Conservation (phyloP, 2,113 vertebrate species). For the Thunnus thynnus region DNA sequence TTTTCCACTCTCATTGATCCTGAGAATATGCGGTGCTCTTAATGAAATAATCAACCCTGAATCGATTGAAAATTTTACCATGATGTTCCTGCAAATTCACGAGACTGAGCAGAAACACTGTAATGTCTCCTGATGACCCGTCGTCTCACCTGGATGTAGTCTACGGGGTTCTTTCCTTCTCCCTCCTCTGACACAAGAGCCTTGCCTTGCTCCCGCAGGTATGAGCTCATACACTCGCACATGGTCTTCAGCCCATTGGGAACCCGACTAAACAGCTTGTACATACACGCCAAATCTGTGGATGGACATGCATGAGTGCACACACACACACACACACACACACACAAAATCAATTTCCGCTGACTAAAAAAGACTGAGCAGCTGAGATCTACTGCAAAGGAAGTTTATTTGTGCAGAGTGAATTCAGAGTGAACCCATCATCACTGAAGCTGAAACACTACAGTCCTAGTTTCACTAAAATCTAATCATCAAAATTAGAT, state of each 20-base stretch:
- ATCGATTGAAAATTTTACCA: neutral
- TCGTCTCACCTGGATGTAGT: constrained; percentile 95
- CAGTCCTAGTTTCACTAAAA: constrained; percentile 5
- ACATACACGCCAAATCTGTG: constrained; percentile 98
- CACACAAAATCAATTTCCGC: neutral
- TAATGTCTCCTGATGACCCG: neutral
- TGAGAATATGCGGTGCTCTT: neutral
- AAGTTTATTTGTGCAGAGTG: neutral
- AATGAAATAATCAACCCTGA: neutral
- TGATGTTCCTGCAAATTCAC: neutral
- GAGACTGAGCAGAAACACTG: neutral
- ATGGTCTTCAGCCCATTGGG: constrained; percentile 99
- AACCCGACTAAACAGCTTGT: constrained; percentile 98
- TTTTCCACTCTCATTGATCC: neutral
- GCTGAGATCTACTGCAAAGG: constrained; percentile 7
- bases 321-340: too few species aligned
- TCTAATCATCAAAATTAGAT: constrained; percentile 20
- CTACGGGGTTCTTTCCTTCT: constrained; percentile 99
- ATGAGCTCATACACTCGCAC: constrained; percentile 99
- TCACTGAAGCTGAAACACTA: neutral
- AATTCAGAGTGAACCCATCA: neutral
- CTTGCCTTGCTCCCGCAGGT: constrained; percentile 98
- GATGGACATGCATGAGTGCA: constrained; percentile 27
- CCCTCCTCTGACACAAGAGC: constrained; percentile 98
- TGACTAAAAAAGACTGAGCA: neutral